A percentile compares a stretch with the other conserved stretches of the same genome.
Evolutionary conservation across 2,888 invertebrate genomes (phyloP).

Genomic region (Lasius fuliginosus): DNA sequence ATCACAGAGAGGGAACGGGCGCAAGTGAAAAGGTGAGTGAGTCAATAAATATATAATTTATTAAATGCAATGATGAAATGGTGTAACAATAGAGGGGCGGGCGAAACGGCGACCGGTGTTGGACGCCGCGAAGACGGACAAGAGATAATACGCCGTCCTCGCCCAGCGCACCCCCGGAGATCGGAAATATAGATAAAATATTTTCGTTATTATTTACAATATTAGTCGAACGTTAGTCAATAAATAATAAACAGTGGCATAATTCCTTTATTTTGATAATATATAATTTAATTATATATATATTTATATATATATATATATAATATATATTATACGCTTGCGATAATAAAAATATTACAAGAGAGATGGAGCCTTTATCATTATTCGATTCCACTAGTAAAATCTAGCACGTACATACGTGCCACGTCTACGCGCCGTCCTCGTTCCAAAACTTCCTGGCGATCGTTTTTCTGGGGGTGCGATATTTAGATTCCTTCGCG

Average conservation of each 20-base stretch:
- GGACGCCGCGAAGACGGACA: slow-evolving; percentile 74
- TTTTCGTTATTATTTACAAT: slow-evolving; percentile 86
- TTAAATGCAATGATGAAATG: slow-evolving; percentile 87
- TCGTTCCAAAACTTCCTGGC: slow-evolving; percentile 64
- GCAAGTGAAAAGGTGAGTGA: slow-evolving; percentile 78
- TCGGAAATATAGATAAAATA: slow-evolving; percentile 86
- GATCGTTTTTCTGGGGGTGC: background rate
- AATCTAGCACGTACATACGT: slow-evolving; percentile 73
- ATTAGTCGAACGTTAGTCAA: slow-evolving; percentile 85
- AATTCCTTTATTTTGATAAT: slow-evolving; percentile 81
- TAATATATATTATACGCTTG: slow-evolving; percentile 80
- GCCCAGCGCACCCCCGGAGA: slow-evolving; percentile 79
- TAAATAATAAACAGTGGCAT: slow-evolving; percentile 86
- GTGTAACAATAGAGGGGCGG: slow-evolving; percentile 84
- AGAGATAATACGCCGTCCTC: slow-evolving; percentile 74
- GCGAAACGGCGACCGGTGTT: slow-evolving; percentile 69
- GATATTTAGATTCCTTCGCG: background rate
- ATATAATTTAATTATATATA: slow-evolving; percentile 76
- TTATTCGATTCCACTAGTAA: slow-evolving; percentile 76
- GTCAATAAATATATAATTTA: slow-evolving; percentile 87
- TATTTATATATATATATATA: slow-evolving; percentile 76
- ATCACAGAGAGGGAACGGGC: slow-evolving; percentile 51
- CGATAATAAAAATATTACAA: slow-evolving; percentile 86
- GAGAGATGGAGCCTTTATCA: slow-evolving; percentile 84
- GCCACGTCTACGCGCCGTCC: slow-evolving; percentile 55